Conservation (phyloP, 2,888 invertebrate genomes). For the Zaprionus lineosus region DNA sequence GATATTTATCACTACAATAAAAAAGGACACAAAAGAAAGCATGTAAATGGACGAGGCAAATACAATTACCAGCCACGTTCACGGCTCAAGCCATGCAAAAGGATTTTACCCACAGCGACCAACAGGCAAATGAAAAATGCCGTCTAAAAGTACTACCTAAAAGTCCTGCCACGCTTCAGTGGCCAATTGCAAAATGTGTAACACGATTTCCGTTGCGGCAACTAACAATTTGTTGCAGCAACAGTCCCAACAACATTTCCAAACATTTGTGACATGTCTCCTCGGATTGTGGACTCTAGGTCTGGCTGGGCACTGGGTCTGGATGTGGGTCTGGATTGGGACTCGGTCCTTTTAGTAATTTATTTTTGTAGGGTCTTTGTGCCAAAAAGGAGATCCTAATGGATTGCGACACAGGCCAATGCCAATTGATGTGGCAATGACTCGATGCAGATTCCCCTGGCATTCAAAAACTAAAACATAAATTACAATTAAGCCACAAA, state of each 20-base stretch:
- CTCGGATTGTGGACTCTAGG: conserved; percentile 4
- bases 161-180: conserved; percentile 43
- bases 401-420: conserved; percentile 40
- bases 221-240: conserved; percentile 28
- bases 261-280: conserved; percentile 30
- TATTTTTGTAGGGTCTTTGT: not conserved
- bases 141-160: too few species aligned
- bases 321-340: too few species aligned
- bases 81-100: conserved; percentile 18
- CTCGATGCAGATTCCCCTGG: conserved; percentile 27
- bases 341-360: not conserved
- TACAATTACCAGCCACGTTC: conserved; percentile 18
- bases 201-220: conserved; percentile 58
- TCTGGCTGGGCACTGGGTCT: conserved; percentile 15
- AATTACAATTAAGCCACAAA: conserved; percentile 36
- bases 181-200: conserved; percentile 68
- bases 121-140: conserved; percentile 6
- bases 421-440: conserved; percentile 65
- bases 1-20: too few species aligned
- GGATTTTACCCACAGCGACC: conserved; percentile 26
- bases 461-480: conserved; percentile 20
- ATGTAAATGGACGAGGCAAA: conserved; percentile 11
- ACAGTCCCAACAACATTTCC: too few species aligned
- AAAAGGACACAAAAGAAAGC: too few species aligned
- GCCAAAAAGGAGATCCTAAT: not conserved